Base-by-base conservation (phyloP, 1,140 invertebrate species). In the Aphelinus certus region DNA sequence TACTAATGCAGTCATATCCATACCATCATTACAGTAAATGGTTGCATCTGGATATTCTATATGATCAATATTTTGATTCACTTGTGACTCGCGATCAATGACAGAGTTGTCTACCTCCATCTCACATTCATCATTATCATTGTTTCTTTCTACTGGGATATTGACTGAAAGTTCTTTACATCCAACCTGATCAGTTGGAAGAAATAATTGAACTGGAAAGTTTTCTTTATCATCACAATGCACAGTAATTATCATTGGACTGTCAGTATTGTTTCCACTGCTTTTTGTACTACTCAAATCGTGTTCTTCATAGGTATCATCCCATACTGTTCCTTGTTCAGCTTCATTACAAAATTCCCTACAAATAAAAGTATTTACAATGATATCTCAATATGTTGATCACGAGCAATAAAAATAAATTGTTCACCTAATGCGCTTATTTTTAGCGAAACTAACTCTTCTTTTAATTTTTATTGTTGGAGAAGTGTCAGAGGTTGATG, bases 361-460 rank as follows among this genome's bases (percentile, higher is more conserved):
- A 49, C n/a, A 60, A 67, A 42, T 45, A 56, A 45, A 66, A 68
- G 43, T 10, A 66, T 7, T 43, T 68, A 42, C n/a, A 57, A 56
- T 58, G 48, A 46, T 48, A 2, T 26, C 26, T 46, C 46, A 66
- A 55, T 9, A 55, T 26, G 26, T 26, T 26, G 26, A 26, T 26
- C 26, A 4, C 26, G 3, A 47, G 26, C 9, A 46, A 68, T 7
- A 68, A n/a, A 46, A 10, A 47, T 61, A 47, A n/a, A n/a, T 49
- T 3, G 55, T 42, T 71, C 45, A 78, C 76, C 70, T 78, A 2
- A 78, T 75, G 1, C 73, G 68, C 48, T 53, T 75, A 51, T 78
- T 78, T 69, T 75, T 75, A 42, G 76, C 76, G 75, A 78, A 78
- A 71, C 76, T 78, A 62, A 78, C 76, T 65, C 76, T 65, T 57